Evolutionary conservation across 2,888 invertebrate species (phyloP), one percentile per base, ranked within the genome.

Genomic region (Aradus depressus): DNA sequence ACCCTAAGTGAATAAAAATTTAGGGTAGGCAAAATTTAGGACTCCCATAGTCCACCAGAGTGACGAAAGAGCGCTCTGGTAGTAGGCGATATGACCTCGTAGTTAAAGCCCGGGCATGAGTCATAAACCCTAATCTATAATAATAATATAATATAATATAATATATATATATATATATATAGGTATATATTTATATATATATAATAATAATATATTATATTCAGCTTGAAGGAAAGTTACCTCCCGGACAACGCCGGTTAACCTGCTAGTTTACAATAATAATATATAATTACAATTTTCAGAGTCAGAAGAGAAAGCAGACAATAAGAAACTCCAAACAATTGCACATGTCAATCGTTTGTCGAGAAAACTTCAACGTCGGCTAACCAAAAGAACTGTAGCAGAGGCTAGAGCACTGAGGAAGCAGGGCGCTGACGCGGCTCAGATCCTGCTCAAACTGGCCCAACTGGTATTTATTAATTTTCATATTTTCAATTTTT

Each of bases 381-480:
- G 86, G 44, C 71, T 88, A 50, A 88, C 87, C 3, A 73, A 81
- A 58, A 77, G 85, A 63, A 87, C 87, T 3, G 68, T 87, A 31
- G 79, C 79, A 0, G 87, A 88, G 65, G 86, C 86, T 12, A 79
- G 81, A 64, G 85, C 86, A 0, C 72, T 88, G 47, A 84, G 81
- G 65, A 81, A 85, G 56, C 86, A 87, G 65, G 79, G 80, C 57
- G 75, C 75, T 26, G 80, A 81, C 66, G 79, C 80, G 16, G 81
- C 87, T 35, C 79, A 86, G 60, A 79, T 85, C 55, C 72, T 87
- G 21, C 74, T 80, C 38, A 85, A 86, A 64, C 80, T 85, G 8
- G 80, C 80, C 16, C 85, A 87, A 70, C 66, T 87, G 74, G 87
- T 87, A 65, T 74, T 74, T 59, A 44, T 37, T 3, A n/a, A 44